These are phyloP conservation scores for Etheostoma cragini DNA, from an alignment of 2,113 vertebrate species.

Conservation along the genomic window DNA sequence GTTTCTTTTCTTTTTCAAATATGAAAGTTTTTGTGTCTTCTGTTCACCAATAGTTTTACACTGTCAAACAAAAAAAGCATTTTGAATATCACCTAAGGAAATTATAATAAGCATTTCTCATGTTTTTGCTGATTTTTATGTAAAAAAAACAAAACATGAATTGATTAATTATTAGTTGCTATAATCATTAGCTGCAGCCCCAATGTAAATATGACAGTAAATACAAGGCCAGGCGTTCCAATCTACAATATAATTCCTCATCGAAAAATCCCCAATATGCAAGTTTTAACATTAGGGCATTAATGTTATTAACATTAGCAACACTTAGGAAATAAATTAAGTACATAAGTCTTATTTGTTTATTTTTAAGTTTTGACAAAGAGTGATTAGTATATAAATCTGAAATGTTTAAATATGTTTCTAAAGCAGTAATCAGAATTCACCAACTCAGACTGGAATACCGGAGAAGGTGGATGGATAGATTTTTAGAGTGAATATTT, in stretches of 20 bases:
- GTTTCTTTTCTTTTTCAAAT: not conserved
- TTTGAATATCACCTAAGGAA: not conserved
- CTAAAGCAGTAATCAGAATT: not conserved
- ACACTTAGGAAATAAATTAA: conserved; percentile 4
- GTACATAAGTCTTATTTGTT: conserved; percentile 4
- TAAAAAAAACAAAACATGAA: not conserved
- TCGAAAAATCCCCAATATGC: not conserved
- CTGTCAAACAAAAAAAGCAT: not conserved
- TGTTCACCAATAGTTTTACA: not conserved
- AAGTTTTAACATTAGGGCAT: conserved; percentile 7
- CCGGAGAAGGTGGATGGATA: conserved; percentile 34
- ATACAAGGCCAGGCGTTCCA: not conserved
- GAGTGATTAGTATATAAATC: not conserved
- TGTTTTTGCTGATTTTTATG: not conserved
- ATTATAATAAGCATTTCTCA: not conserved
- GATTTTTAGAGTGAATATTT: conserved; percentile 34
- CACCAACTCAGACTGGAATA: conserved; percentile 1
- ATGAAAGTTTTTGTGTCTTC: not conserved
- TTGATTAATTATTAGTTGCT: not conserved
- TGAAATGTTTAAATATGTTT: conserved; percentile 3
- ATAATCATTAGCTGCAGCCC: not conserved
- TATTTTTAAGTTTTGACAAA: not conserved
- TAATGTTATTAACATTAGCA: too few species aligned
- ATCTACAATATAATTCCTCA: not conserved
- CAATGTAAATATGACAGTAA: not conserved